A percentile compares a stretch with the other conserved stretches of the same genome.
These are phyloP conservation scores for Istiophorus platypterus DNA, from an alignment of 2,113 vertebrate species.

Conservation along the genomic window DNA sequence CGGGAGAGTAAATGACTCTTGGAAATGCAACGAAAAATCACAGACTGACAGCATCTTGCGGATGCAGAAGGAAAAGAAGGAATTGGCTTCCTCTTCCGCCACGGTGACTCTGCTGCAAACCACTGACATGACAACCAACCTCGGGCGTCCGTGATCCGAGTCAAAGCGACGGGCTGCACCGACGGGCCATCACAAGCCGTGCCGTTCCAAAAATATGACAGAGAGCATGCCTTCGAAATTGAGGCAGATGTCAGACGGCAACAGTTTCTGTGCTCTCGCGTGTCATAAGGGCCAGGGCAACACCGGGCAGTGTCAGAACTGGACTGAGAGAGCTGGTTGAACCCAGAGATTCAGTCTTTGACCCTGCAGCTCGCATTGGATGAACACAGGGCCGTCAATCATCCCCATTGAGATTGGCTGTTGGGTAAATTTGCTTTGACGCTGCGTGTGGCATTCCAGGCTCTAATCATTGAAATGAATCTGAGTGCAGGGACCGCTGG, in stretches of 20 bases:
- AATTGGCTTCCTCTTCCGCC: conserved; percentile 13
- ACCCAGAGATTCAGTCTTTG: conserved; percentile 33
- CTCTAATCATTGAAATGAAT: conserved; percentile 18
- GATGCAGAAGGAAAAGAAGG: too few relatives aligned
- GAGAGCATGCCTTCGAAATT: conserved; percentile 20
- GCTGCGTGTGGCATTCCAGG: neutral
- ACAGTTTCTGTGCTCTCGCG: neutral
- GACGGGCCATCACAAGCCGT: neutral
- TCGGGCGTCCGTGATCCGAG: neutral
- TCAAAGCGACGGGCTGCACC: conserved; percentile 11
- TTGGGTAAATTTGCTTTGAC: conserved; percentile 11
- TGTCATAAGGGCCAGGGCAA: neutral
- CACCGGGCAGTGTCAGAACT: conserved; percentile 25
- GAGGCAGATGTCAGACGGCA: conserved; percentile 31
- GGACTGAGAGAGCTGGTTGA: conserved; percentile 31
- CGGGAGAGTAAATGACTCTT: conserved; percentile 43
- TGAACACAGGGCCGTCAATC: conserved; percentile 13
- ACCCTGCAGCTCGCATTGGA: conserved; percentile 20
- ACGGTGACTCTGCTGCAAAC: conserved; percentile 12
- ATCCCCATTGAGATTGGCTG: neutral
- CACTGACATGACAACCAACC: neutral
- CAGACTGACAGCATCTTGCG: conserved; percentile 12
- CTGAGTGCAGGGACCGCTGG: conserved; percentile 19
- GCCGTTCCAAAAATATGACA: conserved; percentile 15
- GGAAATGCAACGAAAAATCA: conserved; percentile 20